Percentiles rank a stretch among this genome's conserved stretches.
These are phyloP conservation scores for Tenthredo distinguenda DNA, from an alignment of 2,888 invertebrate species.

Conservation along the genomic window DNA sequence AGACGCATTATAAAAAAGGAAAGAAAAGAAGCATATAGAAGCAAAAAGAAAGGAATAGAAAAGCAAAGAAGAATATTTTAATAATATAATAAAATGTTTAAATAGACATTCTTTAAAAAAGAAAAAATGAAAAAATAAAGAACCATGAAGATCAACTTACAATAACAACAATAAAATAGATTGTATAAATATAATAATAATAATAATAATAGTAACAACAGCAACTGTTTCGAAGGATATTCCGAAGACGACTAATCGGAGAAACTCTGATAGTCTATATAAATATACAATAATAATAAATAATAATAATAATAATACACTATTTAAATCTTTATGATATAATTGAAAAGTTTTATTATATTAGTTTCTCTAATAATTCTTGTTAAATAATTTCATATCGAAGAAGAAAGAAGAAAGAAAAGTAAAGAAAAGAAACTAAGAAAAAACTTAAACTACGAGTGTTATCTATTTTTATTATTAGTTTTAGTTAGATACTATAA, in stretches of 20 bases:
- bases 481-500: neutral
- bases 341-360: neutral
- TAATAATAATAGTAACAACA: neutral
- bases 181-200: neutral
- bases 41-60: neutral
- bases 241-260: neutral
- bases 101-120: neutral
- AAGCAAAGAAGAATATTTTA: neutral
- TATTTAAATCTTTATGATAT: neutral
- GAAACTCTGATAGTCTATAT: neutral
- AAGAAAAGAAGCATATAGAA: neutral
- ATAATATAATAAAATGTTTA: neutral
- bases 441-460: neutral
- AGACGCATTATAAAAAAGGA: neutral
- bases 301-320: neutral
- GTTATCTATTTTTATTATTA: constrained; percentile 16
- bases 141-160: neutral
- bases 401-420: neutral
- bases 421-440: neutral
- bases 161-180: too few species aligned
- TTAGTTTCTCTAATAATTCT: neutral
- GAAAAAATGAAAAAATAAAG: neutral
- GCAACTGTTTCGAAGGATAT: neutral
- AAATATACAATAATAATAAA: neutral
- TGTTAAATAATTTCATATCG: neutral